These are phyloP conservation scores for Crax fasciolata DNA, from an alignment of 2,797 vertebrate species.

Conservation along the genomic window DNA sequence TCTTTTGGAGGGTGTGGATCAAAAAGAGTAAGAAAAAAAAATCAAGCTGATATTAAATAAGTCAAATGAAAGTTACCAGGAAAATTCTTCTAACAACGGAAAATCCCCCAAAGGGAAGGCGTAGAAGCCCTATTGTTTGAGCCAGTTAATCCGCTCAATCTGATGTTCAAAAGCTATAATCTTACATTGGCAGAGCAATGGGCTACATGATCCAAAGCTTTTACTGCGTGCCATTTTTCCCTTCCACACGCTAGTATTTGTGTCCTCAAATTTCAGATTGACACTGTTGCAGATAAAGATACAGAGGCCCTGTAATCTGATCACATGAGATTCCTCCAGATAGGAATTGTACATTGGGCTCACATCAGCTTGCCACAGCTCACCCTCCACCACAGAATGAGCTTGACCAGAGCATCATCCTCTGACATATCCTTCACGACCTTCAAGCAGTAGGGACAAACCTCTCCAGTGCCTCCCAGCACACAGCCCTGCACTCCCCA, in stretches of 20 bases:
- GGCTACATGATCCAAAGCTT: not conserved
- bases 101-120: not conserved
- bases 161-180: not conserved
- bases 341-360: fast-evolving
- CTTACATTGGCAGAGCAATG: not conserved
- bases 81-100: not conserved
- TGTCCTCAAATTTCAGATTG: not conserved
- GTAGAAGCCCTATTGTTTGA: not conserved
- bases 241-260: not conserved
- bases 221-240: not conserved
- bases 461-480: not conserved
- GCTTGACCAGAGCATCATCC: not conserved
- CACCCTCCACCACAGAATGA: not conserved
- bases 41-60: not conserved
- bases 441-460: not conserved
- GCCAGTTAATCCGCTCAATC: not conserved
- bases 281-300: not conserved
- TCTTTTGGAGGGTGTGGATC: not conserved
- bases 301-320: not conserved
- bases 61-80: not conserved
- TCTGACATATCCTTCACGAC: fast-evolving
- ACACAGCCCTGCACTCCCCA: not conserved
- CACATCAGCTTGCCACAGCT: not conserved
- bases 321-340: not conserved
- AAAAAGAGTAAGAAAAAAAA: not conserved